Conservation (phyloP, 2,113 vertebrate species). For the Microcebus tavaratra region DNA sequence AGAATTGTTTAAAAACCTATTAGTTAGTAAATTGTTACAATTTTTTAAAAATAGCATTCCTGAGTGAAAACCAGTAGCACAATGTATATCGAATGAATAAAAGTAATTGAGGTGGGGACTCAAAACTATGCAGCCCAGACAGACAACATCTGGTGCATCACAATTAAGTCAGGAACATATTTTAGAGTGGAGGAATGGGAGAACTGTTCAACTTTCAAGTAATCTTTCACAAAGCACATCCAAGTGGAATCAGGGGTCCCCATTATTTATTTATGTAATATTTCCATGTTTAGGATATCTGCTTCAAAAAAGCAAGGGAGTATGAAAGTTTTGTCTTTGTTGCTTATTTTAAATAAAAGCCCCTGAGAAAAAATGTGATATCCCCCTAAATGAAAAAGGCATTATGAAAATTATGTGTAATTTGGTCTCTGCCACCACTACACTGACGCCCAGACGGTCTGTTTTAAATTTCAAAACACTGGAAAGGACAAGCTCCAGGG, state of each 20-base stretch:
- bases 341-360: conserved; percentile 26
- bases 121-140: not conserved
- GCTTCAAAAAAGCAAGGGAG: not conserved
- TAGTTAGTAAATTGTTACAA: not conserved
- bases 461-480: conserved; percentile 32
- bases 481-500: not conserved
- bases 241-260: not conserved
- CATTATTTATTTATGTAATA: not conserved
- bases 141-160: not conserved
- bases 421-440: not conserved
- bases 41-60: not conserved
- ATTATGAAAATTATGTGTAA: conserved; percentile 2
- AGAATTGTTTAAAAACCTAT: not conserved
- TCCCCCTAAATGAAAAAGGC: not conserved
- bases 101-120: not conserved
- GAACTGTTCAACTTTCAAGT: not conserved
- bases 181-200: not conserved
- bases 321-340: not conserved
- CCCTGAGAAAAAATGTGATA: not conserved
- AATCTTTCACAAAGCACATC: not conserved
- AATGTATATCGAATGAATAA: not conserved
- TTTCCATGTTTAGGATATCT: not conserved
- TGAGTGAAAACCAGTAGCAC: not conserved
- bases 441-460: not conserved
- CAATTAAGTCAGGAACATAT: not conserved